Base-by-base conservation (phyloP, 2,113 vertebrate genomes). In the Sander lucioperca region DNA sequence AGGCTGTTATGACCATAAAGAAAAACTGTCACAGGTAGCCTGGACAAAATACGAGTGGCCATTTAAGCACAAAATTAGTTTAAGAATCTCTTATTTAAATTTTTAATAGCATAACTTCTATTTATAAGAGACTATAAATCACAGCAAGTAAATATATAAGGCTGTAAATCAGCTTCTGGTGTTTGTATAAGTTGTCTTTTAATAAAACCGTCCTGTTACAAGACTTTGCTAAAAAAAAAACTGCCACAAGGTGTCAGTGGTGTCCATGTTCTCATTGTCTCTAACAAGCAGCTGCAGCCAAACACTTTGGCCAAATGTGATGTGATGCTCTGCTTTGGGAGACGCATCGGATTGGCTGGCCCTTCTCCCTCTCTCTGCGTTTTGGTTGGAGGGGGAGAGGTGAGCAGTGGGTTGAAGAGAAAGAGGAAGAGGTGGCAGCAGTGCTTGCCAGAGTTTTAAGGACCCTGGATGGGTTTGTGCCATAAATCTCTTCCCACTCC, bases 401-500 rank as follows among this genome's bases (percentile, higher is more conserved):
- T 6, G 79, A 73, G 76, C n/a, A 64, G 43, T 77, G 69, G 47
- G 61, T 84, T n/a, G 71, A 64, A 67, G 71, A 74, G 78, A 65
- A 23, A 66, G 79, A 81, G 84, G 88, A 78, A 70, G 89, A 74
- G 82, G 79, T 78, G 84, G 92, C 83, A 77, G 91, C 80, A 25
- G 72, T 75, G 89, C 91, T 88, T 93, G 91, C 90, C 90, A 93
- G 92, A 93, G 92, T 95, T 94, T 93, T 91, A 93, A 91, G 92
- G 91, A 87, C 92, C 91, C 78, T 87, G 88, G 86, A 91, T 69
- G 90, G 91, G 91, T 93, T 93, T 89, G 88, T 72, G 89, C 71
- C 90, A 92, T 96, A 96, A 96, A 96, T 96, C 95, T 95, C 90
- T 85, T 88, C 79, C 90, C 86, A 90, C 93, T 93, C 92, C 91